These are phyloP conservation scores for Xanthia icteritia DNA, from an alignment of 2,888 invertebrate species.

Conservation along the genomic window DNA sequence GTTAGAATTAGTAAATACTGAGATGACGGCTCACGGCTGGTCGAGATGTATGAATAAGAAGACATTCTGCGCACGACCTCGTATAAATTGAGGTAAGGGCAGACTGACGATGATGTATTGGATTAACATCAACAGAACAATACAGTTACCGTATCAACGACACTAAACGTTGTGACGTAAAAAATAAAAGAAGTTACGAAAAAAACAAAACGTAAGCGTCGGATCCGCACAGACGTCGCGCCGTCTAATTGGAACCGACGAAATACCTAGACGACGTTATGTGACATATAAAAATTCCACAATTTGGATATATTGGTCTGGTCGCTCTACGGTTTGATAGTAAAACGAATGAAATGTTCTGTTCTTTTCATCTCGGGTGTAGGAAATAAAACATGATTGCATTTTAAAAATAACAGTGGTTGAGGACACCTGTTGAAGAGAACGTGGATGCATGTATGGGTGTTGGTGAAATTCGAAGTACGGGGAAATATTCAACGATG, in stretches of 20 bases:
- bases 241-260: conserved; percentile 79
- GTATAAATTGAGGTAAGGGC: not conserved
- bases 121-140: not conserved
- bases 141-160: conserved; percentile 7
- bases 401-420: conserved; percentile 52
- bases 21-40: not conserved
- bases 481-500: too few relatives aligned
- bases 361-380: conserved; percentile 56
- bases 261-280: conserved; percentile 83
- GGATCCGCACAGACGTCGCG: conserved; percentile 71
- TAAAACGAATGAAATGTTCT: conserved; percentile 57
- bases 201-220: conserved; percentile 55
- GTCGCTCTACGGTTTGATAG: conserved; percentile 56
- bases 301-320: conserved; percentile 75
- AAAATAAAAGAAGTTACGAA: conserved; percentile 35
- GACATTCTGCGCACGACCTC: not conserved
- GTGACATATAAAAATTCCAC: conserved; percentile 84
- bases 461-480: not conserved
- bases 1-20: not conserved
- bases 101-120: not conserved
- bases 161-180: conserved; percentile 31
- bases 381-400: conserved; percentile 47
- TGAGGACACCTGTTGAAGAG: not conserved
- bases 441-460: not conserved
- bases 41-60: not conserved